Conservation (phyloP, 2,797 vertebrate genomes). For the Pteropus rufus region DNA sequence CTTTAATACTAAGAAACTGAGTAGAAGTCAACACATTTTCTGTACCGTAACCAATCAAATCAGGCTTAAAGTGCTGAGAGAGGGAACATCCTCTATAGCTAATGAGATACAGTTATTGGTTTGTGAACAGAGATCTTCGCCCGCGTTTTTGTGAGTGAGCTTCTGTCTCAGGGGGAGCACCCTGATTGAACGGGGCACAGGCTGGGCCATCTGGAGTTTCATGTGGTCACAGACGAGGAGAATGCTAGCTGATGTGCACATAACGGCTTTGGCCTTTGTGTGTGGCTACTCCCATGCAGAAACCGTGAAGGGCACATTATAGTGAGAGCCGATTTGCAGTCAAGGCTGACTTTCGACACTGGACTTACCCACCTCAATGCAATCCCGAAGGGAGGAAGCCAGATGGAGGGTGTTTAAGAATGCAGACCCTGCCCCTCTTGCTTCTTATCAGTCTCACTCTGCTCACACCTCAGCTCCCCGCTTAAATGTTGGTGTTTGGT, state of each 20-base stretch:
- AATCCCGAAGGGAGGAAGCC: not conserved
- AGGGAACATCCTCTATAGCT: not conserved
- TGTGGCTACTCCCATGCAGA: not conserved
- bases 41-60: not conserved
- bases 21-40: not conserved
- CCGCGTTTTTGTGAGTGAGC: not conserved
- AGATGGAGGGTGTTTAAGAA: not conserved
- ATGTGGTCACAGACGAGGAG: no score
- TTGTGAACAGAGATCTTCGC: not conserved
- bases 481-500: not conserved
- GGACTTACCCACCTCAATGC: not conserved
- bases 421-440: accelerated
- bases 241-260: accelerated
- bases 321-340: not conserved
- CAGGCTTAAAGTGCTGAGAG: not conserved
- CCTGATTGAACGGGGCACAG: not conserved
- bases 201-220: not conserved
- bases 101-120: not conserved
- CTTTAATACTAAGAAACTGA: not conserved
- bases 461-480: not conserved
- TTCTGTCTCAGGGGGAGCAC: not conserved
- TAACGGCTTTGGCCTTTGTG: not conserved
- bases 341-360: not conserved
- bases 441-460: not conserved
- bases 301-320: not conserved